Evolutionary conservation across 1,140 invertebrate genomes (phyloP), one percentile per base, ranked within the genome.

Genomic region (Bombyx mandarina): DNA sequence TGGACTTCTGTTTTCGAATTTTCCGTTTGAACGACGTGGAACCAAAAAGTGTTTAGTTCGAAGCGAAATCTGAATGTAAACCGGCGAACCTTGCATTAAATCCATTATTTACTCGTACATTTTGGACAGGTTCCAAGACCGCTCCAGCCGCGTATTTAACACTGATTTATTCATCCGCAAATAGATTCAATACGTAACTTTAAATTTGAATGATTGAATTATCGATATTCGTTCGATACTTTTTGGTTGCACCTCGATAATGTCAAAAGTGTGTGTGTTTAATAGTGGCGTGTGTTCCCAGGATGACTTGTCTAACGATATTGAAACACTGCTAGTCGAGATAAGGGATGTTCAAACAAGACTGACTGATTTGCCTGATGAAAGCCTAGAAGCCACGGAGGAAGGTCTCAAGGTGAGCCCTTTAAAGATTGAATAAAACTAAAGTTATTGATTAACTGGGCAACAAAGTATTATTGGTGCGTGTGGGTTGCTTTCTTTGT

Each of bases 311-410:
- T 88, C 90, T 82, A 90, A 90, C 77, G 90, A 92, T 72, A 86
- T 94, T 70, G 90, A 91, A 71, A 89, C 89, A 77, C 86, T 94
- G 63, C 89, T 91, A 62, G 82, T 89, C 73, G 90, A 90, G 67
- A 86, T 94, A 43, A 89, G 86, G 62, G 88, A 88, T 63, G 89
- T 93, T 54, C 93, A 94, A 88, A 88, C 89, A 60, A 89, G 89
- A 62, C 89, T 94, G 61, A 88, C 88, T 42, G 87, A 90, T 70
- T 88, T 94, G 59, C 93, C 93, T n/a, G 88, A 89, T 55, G 90
- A 92, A 72, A 93, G 90, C 77, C 89, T 94, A 57, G 88, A 91
- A 54, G 88, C 90, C 45, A 94, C 94, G 92, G 89, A 93, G 52
- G 82, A 89, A 51, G 91, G 91, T 65, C 83, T 94, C 35, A 88